Conservation (phyloP, 2,797 vertebrate species). For the Takifugu ocellatus region DNA sequence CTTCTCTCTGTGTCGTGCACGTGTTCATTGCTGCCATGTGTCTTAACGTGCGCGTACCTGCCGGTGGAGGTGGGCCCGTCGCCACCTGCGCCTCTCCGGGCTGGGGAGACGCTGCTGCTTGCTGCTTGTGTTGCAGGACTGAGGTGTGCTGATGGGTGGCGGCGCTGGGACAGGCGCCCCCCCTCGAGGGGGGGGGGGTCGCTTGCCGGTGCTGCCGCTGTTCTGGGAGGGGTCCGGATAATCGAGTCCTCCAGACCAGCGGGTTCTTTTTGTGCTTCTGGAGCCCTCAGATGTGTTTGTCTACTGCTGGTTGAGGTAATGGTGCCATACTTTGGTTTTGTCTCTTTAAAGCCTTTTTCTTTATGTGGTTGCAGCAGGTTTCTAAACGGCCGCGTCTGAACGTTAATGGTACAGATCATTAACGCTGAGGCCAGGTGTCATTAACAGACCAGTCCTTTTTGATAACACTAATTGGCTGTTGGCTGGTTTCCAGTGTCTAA, state of each 20-base stretch:
- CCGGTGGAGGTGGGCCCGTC: constrained; percentile 65
- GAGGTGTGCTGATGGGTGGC: constrained; percentile 16
- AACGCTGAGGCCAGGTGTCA: constrained; percentile 53
- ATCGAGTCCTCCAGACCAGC: no score
- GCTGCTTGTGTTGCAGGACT: constrained; percentile 18
- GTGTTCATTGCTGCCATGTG: constrained; percentile 67
- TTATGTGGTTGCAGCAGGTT: constrained; percentile 62
- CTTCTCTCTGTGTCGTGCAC: constrained; percentile 58
- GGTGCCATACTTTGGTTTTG: constrained; percentile 73
- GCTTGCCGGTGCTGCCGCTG: constrained; percentile 25
- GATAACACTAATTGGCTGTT: constrained; percentile 41
- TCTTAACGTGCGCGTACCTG: constrained; percentile 58
- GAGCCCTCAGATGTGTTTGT: constrained; percentile 57
- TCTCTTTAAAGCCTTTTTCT: constrained; percentile 56
- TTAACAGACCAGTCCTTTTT: constrained; percentile 47
- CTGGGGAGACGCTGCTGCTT: constrained; percentile 8
- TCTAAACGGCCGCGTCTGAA: constrained; percentile 65
- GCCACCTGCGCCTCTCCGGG: constrained; percentile 51
- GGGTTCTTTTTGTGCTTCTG: constrained; percentile 30
- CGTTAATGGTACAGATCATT: constrained; percentile 68
- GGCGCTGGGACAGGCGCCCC: constrained; percentile 2
- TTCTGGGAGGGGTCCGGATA: constrained; percentile 6
- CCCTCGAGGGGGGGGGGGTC: constrained; percentile 10
- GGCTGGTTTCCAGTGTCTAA: constrained; percentile 36
- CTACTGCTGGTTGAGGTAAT: constrained; percentile 70